These are phyloP conservation scores for Cheilosia pagana DNA, from an alignment of 2,888 invertebrate genomes.

Conservation along the genomic window DNA sequence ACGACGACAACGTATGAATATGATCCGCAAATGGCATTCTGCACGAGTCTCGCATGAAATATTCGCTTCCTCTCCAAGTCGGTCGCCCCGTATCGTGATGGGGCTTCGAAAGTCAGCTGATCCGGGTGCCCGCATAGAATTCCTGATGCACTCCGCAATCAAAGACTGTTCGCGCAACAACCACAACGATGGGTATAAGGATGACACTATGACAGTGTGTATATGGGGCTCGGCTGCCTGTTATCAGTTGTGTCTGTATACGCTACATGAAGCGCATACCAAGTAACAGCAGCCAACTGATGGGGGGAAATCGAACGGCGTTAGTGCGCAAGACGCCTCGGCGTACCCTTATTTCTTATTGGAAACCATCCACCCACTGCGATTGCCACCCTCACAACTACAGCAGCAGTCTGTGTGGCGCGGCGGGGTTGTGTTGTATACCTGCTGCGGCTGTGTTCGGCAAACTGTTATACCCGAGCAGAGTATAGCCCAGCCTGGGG, in stretches of 20 bases:
- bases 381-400: slow-evolving; percentile 60
- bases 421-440: slow-evolving; percentile 59
- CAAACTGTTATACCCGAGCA: slow-evolving; percentile 72
- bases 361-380: slow-evolving; percentile 44
- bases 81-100: slow-evolving; percentile 34
- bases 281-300: slow-evolving; percentile 38
- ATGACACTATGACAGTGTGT: slow-evolving; percentile 43
- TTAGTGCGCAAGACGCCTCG: slow-evolving; percentile 59
- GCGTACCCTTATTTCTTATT: slow-evolving; percentile 60
- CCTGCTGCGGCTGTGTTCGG: slow-evolving; percentile 61
- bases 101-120: slow-evolving; percentile 67
- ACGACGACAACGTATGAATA: slow-evolving; percentile 74
- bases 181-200: slow-evolving; percentile 7
- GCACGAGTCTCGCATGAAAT: slow-evolving; percentile 74
- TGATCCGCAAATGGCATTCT: slow-evolving; percentile 76
- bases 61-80: slow-evolving; percentile 65
- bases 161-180: slow-evolving; percentile 61
- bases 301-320: slow-evolving; percentile 38
- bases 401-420: background rate
- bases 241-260: slow-evolving; percentile 58
- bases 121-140: slow-evolving; percentile 74
- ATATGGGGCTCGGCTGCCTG: slow-evolving; percentile 38
- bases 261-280: slow-evolving; percentile 63
- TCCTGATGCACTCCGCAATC: slow-evolving; percentile 69
- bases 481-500: slow-evolving; percentile 49